These are phyloP conservation scores for Rhaphigaster nebulosa DNA, from an alignment of 2,888 invertebrate species.

Conservation along the genomic window DNA sequence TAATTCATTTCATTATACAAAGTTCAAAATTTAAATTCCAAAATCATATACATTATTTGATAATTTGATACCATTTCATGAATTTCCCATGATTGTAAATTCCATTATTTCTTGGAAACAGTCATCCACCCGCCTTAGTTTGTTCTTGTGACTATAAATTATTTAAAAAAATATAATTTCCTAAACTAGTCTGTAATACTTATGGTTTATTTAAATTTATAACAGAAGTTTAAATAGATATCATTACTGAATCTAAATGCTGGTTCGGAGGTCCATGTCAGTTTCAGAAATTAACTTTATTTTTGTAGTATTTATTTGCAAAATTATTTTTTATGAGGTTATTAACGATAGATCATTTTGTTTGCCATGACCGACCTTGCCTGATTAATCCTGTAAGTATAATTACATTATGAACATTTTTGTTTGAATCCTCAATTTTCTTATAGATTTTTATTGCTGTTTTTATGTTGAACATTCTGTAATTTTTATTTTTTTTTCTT, in stretches of 20 bases:
- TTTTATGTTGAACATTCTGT: slow-evolving; percentile 51
- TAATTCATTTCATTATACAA: background rate
- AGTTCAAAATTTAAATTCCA: background rate
- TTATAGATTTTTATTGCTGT: slow-evolving; percentile 53
- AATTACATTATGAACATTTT: slow-evolving; percentile 58
- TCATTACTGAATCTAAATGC: background rate
- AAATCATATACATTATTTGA: too few relatives aligned
- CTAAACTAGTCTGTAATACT: background rate
- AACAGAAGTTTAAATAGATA: background rate
- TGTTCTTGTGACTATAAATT: background rate
- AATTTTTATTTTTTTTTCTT: slow-evolving; percentile 46
- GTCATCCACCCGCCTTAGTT: background rate
- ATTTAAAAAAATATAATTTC: background rate
- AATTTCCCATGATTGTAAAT: background rate
- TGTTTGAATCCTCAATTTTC: slow-evolving; percentile 57
- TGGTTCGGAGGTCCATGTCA: slow-evolving; percentile 47
- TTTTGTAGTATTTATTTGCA: slow-evolving; percentile 46
- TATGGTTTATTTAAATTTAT: background rate
- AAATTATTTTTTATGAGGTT: slow-evolving; percentile 59
- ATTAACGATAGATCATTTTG: slow-evolving; percentile 64
- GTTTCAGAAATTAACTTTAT: slow-evolving; percentile 2
- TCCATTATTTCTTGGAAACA: background rate
- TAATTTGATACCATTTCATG: background rate
- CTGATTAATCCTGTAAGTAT: slow-evolving; percentile 63
- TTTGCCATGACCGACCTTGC: slow-evolving; percentile 64